A percentile compares a stretch with the other conserved stretches of the same genome.
phyloP scores from a whole-genome alignment of 1,140 invertebrate genomes.

The Eurosta solidaginis region DNA sequence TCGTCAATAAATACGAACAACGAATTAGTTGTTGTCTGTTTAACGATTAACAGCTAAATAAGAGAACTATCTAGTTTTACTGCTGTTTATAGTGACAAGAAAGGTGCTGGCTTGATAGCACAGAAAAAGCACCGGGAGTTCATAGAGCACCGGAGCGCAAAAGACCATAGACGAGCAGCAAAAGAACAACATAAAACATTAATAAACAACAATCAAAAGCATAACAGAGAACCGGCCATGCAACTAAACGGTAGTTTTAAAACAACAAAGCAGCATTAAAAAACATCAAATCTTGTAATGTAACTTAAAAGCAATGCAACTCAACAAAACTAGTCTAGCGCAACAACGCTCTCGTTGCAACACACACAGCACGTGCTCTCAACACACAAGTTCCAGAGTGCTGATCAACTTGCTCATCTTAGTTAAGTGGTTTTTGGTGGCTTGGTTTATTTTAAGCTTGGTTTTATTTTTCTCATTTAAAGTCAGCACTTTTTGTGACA shows the following conservation, averaged over 20 bases:
- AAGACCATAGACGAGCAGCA: not conserved
- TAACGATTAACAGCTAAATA: not conserved
- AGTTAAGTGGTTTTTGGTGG: not conserved
- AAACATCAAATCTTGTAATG: not conserved
- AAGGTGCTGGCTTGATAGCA: not conserved
- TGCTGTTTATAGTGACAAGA: not conserved
- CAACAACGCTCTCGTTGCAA: not conserved
- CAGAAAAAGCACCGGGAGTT: too few species aligned
- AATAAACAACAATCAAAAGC: not conserved
- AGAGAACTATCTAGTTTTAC: slow-evolving; percentile 2
- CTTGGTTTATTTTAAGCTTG: not conserved
- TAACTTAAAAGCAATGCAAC: not conserved
- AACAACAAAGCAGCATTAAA: not conserved
- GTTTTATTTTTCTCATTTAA: slow-evolving; percentile 1
- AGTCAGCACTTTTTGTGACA: not conserved
- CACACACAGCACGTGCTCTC: not conserved
- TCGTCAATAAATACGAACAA: too few species aligned
- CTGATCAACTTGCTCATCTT: not conserved
- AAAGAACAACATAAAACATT: not conserved
- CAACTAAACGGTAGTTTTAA: not conserved
- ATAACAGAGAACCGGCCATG: slow-evolving; percentile 14
- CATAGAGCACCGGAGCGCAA: too few species aligned
- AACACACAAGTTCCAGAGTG: not conserved
- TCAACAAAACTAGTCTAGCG: not conserved
- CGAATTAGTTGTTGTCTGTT: not conserved